These are phyloP conservation scores for Halcyon smyrnensis DNA, from an alignment of 2,797 vertebrate genomes.

Conservation along the genomic window DNA sequence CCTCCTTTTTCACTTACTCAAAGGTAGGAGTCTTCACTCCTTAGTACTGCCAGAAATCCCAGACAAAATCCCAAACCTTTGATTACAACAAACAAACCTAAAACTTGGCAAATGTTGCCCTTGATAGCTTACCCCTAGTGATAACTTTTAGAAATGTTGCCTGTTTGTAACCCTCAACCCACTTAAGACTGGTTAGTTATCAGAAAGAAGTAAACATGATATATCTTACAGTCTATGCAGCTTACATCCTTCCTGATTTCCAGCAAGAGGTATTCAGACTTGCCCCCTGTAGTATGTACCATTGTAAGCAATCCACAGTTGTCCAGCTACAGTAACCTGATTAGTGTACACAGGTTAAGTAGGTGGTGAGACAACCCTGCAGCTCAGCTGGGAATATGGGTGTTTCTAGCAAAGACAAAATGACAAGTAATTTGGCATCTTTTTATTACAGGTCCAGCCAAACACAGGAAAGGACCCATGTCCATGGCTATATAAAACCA, in stretches of 20 bases:
- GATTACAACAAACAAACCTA: neutral
- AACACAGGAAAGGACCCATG: neutral
- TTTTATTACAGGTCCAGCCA: neutral
- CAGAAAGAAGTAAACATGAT: neutral
- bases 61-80: neutral
- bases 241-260: neutral
- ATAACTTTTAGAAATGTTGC: neutral
- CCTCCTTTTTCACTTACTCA: neutral
- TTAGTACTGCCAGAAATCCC: neutral
- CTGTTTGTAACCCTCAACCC: neutral
- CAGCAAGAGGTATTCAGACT: neutral
- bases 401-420: neutral
- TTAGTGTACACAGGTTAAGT: neutral
- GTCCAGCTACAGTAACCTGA: neutral
- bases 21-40: neutral
- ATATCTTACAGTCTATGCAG: neutral
- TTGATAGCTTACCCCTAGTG: neutral
- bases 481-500: neutral
- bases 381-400: neutral
- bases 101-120: neutral
- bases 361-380: neutral
- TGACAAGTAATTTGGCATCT: neutral
- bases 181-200: neutral
- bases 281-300: neutral
- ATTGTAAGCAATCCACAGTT: neutral